These are phyloP conservation scores for Pocillopora damicornis DNA, from an alignment of 64 coral and sea anemone genomes.

Conservation along the genomic window DNA sequence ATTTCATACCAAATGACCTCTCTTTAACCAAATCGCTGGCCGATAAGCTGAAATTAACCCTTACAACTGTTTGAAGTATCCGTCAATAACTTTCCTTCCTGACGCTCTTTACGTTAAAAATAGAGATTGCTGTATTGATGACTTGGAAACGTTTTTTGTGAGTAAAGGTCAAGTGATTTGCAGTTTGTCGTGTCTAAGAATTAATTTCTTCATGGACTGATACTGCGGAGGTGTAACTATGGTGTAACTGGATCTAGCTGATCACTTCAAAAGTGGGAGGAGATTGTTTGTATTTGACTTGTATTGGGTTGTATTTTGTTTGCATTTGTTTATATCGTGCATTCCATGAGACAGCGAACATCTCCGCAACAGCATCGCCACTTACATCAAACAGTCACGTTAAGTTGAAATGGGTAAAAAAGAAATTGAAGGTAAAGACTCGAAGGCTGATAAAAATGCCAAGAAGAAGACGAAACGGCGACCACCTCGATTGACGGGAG, in stretches of 20 bases:
- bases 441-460: conserved; percentile 1
- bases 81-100: background rate
- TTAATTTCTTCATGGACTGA: background rate
- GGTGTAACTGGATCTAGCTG: background rate
- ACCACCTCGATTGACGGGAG: conserved; percentile 55
- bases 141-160: background rate
- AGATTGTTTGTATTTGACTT: conserved; percentile 20
- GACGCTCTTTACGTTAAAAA: background rate
- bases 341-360: background rate
- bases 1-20: background rate
- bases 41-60: background rate
- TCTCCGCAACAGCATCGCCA: background rate
- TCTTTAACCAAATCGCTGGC: background rate
- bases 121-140: background rate
- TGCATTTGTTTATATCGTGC: conserved; percentile 24
- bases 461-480: conserved; percentile 42
- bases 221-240: background rate
- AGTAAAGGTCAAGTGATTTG: background rate
- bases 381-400: background rate
- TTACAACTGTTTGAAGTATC: background rate
- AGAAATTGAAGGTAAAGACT: background rate
- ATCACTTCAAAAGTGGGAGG: background rate
- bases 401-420: background rate
- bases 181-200: background rate
- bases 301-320: conserved; percentile 8